Conservation (phyloP, 2,797 vertebrate species). For the Amblyopsis hoosieri region DNA sequence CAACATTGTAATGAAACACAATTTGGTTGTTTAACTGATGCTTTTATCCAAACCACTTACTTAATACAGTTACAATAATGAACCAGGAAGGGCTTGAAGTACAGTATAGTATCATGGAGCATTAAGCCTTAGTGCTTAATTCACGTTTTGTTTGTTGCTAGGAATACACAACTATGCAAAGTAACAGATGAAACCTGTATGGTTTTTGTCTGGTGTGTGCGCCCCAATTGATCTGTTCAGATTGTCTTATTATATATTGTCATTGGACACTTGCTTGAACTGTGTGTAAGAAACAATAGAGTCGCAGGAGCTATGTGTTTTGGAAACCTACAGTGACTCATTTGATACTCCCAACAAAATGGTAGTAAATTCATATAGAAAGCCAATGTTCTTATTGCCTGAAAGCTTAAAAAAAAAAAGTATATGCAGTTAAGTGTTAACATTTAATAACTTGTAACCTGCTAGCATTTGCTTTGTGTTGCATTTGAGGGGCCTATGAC, state of each 20-base stretch:
- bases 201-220: background rate
- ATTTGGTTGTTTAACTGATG: too few relatives aligned
- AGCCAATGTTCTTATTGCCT: conserved; percentile 8
- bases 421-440: background rate
- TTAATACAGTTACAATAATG: too few relatives aligned
- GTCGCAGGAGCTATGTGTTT: conserved; percentile 3
- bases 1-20: too few relatives aligned
- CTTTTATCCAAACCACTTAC: too few relatives aligned
- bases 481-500: background rate
- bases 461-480: background rate
- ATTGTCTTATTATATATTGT: background rate
- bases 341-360: background rate
- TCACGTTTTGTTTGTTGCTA: conserved; percentile 14
- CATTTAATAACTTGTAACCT: background rate
- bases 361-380: background rate
- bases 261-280: too few relatives aligned
- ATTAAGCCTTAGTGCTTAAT: conserved; percentile 16
- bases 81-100: background rate
- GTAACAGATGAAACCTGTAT: conserved; percentile 23
- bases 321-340: background rate
- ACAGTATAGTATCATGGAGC: conserved; percentile 3
- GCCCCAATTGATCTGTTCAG: conserved; percentile 1
- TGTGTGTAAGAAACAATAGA: background rate
- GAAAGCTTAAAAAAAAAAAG: background rate
- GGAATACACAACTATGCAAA: conserved; percentile 54